A percentile compares a stretch with the other conserved stretches of the same genome.
These are phyloP conservation scores for Bradysia coprophila DNA, from an alignment of 1,140 invertebrate species.

Conservation along the genomic window DNA sequence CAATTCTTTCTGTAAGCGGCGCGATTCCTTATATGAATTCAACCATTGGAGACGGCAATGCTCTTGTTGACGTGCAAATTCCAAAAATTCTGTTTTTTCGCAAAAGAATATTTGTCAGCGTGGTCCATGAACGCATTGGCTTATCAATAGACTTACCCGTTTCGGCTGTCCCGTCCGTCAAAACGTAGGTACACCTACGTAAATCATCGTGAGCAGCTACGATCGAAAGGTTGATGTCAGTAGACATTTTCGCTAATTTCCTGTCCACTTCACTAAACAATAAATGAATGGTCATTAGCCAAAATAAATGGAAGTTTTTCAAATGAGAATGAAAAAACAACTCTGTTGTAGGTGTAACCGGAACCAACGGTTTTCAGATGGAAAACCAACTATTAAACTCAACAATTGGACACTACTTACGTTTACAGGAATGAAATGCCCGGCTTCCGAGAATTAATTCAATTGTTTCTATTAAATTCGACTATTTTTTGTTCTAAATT, in stretches of 20 bases:
- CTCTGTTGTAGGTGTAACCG: too few species aligned
- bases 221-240: slow-evolving; percentile 19
- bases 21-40: slow-evolving; percentile 41
- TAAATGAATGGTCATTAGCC: too few species aligned
- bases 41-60: slow-evolving; percentile 48
- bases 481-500: too few species aligned
- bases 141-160: slow-evolving; percentile 31
- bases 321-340: too few species aligned
- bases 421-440: too few species aligned
- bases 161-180: slow-evolving; percentile 42
- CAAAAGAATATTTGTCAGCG: neutral
- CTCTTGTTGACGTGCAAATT: slow-evolving; percentile 49
- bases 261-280: too few species aligned
- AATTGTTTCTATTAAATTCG: too few species aligned
- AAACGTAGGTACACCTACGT: slow-evolving; percentile 39
- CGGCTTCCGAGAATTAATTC: too few species aligned
- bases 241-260: neutral
- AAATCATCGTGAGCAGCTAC: slow-evolving; percentile 43
- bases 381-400: too few species aligned
- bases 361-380: too few species aligned
- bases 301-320: too few species aligned
- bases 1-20: slow-evolving; percentile 40
- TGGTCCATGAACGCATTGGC: neutral
- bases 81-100: slow-evolving; percentile 44
- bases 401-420: too few species aligned